Percentiles rank a stretch among this genome's conserved stretches.
Conservation (phyloP, 2,797 vertebrate species). For the Microctenopoma lineatum region DNA sequence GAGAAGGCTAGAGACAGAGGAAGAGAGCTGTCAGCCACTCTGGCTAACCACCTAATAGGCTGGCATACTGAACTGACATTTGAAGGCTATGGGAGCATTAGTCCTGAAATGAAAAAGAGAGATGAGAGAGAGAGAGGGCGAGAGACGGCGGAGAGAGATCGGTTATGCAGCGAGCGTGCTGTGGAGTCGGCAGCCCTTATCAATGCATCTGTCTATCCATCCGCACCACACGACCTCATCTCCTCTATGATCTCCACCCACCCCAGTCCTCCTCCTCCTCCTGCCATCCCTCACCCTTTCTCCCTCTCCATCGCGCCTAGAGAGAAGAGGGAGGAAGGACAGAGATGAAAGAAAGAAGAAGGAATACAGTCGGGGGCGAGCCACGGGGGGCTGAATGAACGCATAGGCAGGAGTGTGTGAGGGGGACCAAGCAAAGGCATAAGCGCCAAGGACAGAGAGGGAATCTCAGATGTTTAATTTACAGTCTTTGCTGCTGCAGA, state of each 20-base stretch:
- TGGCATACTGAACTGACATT: constrained; percentile 76
- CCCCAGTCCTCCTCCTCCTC: constrained; percentile 64
- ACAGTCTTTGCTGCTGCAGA: constrained; percentile 44
- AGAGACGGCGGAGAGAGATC: constrained; percentile 38
- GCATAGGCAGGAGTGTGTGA: constrained; percentile 42
- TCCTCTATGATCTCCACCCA: constrained; percentile 76
- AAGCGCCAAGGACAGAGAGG: constrained; percentile 55
- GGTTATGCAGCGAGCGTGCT: constrained; percentile 65
- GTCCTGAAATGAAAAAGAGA: constrained; percentile 72
- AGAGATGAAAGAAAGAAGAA: constrained; percentile 68
- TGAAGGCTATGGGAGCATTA: constrained; percentile 74
- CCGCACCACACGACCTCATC: constrained; percentile 71
- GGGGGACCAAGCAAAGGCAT: constrained; percentile 53
- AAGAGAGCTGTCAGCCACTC: constrained; percentile 72
- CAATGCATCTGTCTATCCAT: constrained; percentile 82
- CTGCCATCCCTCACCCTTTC: constrained; percentile 41
- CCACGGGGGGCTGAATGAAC: constrained; percentile 56
- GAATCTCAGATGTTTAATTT: constrained; percentile 69
- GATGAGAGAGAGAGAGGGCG: constrained; percentile 42
- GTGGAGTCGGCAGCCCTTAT: constrained; percentile 76
- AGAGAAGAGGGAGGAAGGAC: constrained; percentile 65
- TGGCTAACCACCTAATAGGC: constrained; percentile 76
- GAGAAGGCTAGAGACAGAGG: constrained; percentile 34
- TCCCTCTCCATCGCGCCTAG: constrained; percentile 46
- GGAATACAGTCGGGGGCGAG: constrained; percentile 58